phyloP scores from a whole-genome alignment of 2,113 vertebrate genomes.

The Epinephelus moara region DNA sequence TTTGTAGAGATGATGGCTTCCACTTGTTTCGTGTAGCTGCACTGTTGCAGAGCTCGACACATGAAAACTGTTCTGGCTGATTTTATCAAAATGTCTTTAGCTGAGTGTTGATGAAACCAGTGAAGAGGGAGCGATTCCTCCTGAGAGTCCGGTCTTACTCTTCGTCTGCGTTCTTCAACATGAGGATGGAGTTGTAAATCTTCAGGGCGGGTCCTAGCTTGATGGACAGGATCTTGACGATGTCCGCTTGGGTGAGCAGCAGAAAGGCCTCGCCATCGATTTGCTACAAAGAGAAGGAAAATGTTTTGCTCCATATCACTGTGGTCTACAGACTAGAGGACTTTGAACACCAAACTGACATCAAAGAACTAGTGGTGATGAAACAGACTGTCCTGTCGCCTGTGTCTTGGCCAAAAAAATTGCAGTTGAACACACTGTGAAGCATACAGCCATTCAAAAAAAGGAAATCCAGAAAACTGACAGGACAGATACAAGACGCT shows the following conservation, averaged over 20 bases:
- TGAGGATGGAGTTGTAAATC: slow-evolving; percentile 94
- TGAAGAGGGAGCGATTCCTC: neutral
- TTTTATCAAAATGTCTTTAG: slow-evolving; percentile 18
- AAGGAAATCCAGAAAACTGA: too few relatives aligned
- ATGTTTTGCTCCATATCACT: neutral
- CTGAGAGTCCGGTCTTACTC: slow-evolving; percentile 60
- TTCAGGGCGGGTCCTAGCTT: slow-evolving; percentile 94
- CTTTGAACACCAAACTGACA: too few relatives aligned
- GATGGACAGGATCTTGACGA: slow-evolving; percentile 93
- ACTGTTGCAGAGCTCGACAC: neutral
- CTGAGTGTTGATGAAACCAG: slow-evolving; percentile 6
- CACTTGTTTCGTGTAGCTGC: slow-evolving; percentile 27
- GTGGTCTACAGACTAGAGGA: neutral
- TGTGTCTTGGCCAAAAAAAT: too few relatives aligned
- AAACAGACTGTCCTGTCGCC: too few relatives aligned
- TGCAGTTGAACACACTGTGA: too few relatives aligned
- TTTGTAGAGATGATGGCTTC: slow-evolving; percentile 41
- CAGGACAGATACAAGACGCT: too few relatives aligned
- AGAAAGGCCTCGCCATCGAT: slow-evolving; percentile 95
- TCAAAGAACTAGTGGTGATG: too few relatives aligned
- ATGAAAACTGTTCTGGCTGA: slow-evolving; percentile 21
- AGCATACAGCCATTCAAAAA: too few relatives aligned
- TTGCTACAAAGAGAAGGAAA: slow-evolving; percentile 83
- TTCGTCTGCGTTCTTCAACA: slow-evolving; percentile 91
- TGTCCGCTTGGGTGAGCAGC: slow-evolving; percentile 93